These are phyloP conservation scores for Equus quagga DNA, from an alignment of 2,113 vertebrate genomes.

Conservation along the genomic window DNA sequence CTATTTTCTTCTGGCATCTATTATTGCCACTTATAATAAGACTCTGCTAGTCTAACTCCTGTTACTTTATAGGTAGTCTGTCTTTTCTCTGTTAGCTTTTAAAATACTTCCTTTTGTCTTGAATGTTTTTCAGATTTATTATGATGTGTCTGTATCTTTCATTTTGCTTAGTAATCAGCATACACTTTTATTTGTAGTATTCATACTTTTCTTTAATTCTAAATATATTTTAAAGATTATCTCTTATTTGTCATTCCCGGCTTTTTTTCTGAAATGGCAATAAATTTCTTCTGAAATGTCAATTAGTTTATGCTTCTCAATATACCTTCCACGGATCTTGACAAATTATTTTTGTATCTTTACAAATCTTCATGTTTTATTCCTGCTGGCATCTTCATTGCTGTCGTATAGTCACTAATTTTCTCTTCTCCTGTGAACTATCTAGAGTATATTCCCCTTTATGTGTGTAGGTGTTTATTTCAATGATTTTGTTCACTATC, in stretches of 20 bases:
- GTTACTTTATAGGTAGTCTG: background rate
- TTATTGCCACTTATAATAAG: background rate
- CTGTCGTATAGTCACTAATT: background rate
- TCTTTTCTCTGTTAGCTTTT: background rate
- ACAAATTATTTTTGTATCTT: background rate
- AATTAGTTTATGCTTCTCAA: background rate
- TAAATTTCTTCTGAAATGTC: background rate
- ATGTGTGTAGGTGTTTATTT: background rate
- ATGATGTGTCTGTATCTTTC: background rate
- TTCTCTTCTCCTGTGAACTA: background rate
- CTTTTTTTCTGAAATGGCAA: background rate
- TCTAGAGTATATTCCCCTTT: background rate
- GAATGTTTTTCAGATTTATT: background rate
- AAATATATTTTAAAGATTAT: background rate
- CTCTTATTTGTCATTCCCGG: background rate
- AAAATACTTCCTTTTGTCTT: background rate
- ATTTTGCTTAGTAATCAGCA: background rate
- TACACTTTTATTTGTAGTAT: background rate
- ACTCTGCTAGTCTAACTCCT: background rate
- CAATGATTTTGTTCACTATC: background rate
- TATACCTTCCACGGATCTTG: background rate
- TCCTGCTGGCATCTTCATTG: background rate
- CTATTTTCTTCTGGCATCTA: background rate
- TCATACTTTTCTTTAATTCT: background rate
- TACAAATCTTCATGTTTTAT: background rate